Evolutionary conservation across 2,113 vertebrate genomes (phyloP).

Genomic region (Triplophysa tibetana): DNA sequence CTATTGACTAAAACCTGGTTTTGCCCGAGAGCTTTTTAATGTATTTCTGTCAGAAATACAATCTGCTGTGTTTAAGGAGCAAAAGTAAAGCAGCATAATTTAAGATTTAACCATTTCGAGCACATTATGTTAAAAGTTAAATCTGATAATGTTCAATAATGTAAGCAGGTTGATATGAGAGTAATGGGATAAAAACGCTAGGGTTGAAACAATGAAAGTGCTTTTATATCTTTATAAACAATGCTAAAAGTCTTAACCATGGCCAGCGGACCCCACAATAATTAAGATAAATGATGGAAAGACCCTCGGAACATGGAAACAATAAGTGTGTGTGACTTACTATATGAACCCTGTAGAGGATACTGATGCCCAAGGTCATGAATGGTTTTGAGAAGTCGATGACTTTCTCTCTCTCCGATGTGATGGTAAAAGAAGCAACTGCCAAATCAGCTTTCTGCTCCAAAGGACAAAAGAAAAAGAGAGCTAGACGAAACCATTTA

Average conservation of each 20-base stretch:
- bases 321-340: conserved; percentile 62
- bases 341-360: conserved; percentile 86
- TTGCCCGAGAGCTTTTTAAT: not conserved
- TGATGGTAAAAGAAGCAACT: conserved; percentile 90
- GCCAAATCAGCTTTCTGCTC: conserved; percentile 90
- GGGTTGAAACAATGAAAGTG: too few species aligned
- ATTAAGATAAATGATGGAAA: too few species aligned
- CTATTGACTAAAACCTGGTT: not conserved
- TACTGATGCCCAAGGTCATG: conserved; percentile 91
- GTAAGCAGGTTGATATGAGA: too few species aligned
- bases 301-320: too few species aligned
- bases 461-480: conserved; percentile 6
- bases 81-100: not conserved
- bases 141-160: too few species aligned
- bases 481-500: conserved; percentile 13
- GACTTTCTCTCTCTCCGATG: conserved; percentile 89
- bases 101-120: too few species aligned
- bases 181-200: too few species aligned
- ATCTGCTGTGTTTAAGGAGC: not conserved
- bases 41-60: too few species aligned
- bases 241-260: too few species aligned
- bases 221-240: too few species aligned
- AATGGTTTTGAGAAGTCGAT: conserved; percentile 94
- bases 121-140: too few species aligned
- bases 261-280: too few species aligned